These are phyloP conservation scores for Sclerodermus sp. DNA, from an alignment of 2,888 invertebrate genomes.

Conservation along the genomic window DNA sequence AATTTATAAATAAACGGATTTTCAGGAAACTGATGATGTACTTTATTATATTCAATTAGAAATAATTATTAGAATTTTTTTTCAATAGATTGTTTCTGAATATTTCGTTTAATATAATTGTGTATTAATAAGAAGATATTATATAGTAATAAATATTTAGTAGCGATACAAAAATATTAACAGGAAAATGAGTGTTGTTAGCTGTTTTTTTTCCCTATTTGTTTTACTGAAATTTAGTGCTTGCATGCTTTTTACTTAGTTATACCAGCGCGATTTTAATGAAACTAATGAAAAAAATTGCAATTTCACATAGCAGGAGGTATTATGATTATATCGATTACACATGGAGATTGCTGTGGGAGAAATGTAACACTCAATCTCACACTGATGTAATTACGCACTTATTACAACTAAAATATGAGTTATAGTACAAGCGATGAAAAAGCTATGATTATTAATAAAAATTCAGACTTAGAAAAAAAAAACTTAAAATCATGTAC, in stretches of 20 bases:
- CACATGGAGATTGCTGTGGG: not conserved
- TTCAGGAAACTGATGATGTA: no score
- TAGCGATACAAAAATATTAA: not conserved
- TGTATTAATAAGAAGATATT: no score
- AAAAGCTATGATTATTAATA: conserved; percentile 28
- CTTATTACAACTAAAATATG: conserved; percentile 6
- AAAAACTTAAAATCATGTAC: conserved; percentile 7
- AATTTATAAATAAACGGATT: not conserved
- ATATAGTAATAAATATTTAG: no score
- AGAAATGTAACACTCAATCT: conserved; percentile 1
- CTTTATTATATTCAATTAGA: no score
- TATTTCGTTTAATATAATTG: no score
- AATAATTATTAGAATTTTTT: no score
- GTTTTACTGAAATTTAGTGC: not conserved
- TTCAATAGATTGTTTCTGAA: no score
- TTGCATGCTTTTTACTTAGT: no score
- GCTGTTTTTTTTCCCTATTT: no score
- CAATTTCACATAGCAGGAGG: not conserved
- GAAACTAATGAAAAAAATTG: not conserved
- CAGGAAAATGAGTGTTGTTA: no score
- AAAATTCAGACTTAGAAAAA: conserved; percentile 22
- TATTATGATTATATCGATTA: not conserved
- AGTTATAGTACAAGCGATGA: conserved; percentile 24
- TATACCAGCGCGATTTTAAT: not conserved
- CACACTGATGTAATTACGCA: conserved; percentile 1